Evolutionary conservation across 92 coral and sea anemone genomes (phyloP).

Genomic region (Anthopleura xanthogrammica): DNA sequence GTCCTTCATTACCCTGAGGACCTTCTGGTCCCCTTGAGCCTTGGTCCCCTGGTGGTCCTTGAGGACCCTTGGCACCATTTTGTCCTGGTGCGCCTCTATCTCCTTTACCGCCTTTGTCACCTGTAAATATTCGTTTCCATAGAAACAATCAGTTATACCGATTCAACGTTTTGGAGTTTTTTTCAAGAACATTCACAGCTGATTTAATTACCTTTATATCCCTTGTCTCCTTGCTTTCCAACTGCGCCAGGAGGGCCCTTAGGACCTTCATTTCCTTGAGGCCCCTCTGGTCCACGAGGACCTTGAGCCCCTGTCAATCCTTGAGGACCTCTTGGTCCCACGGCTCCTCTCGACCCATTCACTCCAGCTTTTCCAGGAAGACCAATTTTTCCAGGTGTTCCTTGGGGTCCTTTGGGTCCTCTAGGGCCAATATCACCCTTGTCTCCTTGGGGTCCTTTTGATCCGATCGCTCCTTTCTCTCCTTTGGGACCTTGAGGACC

Average conservation of each 20-base stretch:
- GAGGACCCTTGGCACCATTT: slow-evolving; percentile 16
- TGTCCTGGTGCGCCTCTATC: slow-evolving; percentile 28
- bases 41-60: slow-evolving; percentile 20
- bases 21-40: slow-evolving; percentile 25
- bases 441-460: slow-evolving; percentile 18
- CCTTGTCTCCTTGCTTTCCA: slow-evolving; percentile 29
- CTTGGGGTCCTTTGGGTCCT: slow-evolving; percentile 12
- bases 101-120: slow-evolving; percentile 20
- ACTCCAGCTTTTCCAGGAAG: slow-evolving; percentile 33
- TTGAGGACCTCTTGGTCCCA: slow-evolving; percentile 25
- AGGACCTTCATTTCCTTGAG: slow-evolving; percentile 44
- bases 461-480: background rate
- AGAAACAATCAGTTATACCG: background rate
- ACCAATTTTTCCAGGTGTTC: slow-evolving; percentile 38
- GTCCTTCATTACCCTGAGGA: slow-evolving; percentile 20
- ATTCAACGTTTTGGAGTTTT: background rate
- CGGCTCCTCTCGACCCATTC: slow-evolving; percentile 33
- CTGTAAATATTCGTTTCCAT: background rate
- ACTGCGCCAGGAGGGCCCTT: background rate
- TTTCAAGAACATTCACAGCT: background rate
- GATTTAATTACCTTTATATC: slow-evolving; percentile 19
- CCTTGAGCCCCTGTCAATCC: slow-evolving; percentile 30
- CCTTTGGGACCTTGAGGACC: slow-evolving; percentile 38
- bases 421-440: slow-evolving; percentile 5
- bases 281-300: slow-evolving; percentile 37